Evolutionary conservation across 2,113 vertebrate species (phyloP).

Genomic region (Cheilinus undulatus): DNA sequence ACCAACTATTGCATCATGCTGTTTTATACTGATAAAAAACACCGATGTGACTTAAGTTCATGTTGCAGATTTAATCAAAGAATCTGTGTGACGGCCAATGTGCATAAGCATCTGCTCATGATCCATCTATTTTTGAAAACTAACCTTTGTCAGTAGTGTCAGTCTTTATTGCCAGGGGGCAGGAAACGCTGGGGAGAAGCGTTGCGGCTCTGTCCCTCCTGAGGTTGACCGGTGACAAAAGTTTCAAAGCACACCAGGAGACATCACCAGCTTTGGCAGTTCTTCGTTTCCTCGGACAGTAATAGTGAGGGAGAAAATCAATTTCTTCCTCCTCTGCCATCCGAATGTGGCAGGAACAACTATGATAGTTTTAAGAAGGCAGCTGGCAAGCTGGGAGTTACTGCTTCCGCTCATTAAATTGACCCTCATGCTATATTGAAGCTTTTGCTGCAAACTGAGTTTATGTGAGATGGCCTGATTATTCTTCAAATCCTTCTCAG

Average conservation of each 20-base stretch:
- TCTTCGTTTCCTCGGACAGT: conserved; percentile 57
- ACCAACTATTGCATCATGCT: too few relatives aligned
- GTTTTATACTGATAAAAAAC: too few relatives aligned
- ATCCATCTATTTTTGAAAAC: conserved; percentile 44
- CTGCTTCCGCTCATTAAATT: conserved; percentile 78
- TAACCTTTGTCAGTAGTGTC: conserved; percentile 38
- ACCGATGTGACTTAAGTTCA: background rate
- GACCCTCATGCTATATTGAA: conserved; percentile 66
- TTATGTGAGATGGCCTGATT: conserved; percentile 48
- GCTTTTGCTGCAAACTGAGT: conserved; percentile 52
- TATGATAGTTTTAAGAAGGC: conserved; percentile 68
- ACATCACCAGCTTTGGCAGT: conserved; percentile 61
- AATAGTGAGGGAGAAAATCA: conserved; percentile 64
- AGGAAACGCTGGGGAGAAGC: conserved; percentile 20
- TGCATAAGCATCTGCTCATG: conserved; percentile 14
- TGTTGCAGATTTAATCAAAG: too few relatives aligned
- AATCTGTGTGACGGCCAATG: background rate
- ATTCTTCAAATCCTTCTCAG: conserved; percentile 20
- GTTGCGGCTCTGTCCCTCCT: conserved; percentile 44
- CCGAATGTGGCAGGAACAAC: conserved; percentile 63
- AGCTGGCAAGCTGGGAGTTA: conserved; percentile 67
- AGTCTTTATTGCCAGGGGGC: conserved; percentile 33
- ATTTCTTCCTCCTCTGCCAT: conserved; percentile 63
- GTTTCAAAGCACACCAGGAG: conserved; percentile 45
- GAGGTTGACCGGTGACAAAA: conserved; percentile 63